Evolutionary conservation across 2,113 vertebrate species (phyloP), one percentile per base, ranked within the genome.

Genomic region (Donacobius atricapilla): DNA sequence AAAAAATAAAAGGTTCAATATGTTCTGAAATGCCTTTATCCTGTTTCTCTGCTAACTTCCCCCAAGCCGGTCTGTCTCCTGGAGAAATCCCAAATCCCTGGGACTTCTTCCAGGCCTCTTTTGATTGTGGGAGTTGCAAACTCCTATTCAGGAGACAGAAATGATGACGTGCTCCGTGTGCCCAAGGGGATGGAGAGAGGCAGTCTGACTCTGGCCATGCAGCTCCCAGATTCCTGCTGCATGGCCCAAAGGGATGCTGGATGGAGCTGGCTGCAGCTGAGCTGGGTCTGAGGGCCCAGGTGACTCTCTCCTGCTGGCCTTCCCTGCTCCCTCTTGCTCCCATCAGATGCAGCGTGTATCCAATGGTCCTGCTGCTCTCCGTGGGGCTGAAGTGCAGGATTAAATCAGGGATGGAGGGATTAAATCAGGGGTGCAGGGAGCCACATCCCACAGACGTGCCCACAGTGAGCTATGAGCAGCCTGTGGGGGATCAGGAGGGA

Each of bases 21-120:
- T 95, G 95, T 94, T 95, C 96, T 53, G 33, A 64, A 87, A 91
- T 89, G 85, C 78, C 90, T 91, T 93, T 95, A 93, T 94, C 87
- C 93, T 90, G 90, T 89, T 94, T 89, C 86, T 90, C 66, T 91
- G 65, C 77, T 95, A 81, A 80, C 86, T 94, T 91, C 91, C 87
- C 82, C 79, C 90, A 88, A 88, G 94, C 85, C 7, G 0, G 65
- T 85, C 88, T 95, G 83, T 71, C 89, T 95, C 56, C 83, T 95
- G 95, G 90, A 91, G 84, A 63, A 90, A 89, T 92, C 86, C 92
- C 94, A 97, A 81, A 91, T 86, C 97, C 83, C 53, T 65, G 83
- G 91, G 81, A 84, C 63, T 92, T 47, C 75, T 90, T 87, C 89
- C 95, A 94, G 69, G n/a, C 60, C 60, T 95, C 73, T 84, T 72